Evolutionary conservation across 2,113 vertebrate genomes (phyloP).

Genomic region (Tringa solitaria): DNA sequence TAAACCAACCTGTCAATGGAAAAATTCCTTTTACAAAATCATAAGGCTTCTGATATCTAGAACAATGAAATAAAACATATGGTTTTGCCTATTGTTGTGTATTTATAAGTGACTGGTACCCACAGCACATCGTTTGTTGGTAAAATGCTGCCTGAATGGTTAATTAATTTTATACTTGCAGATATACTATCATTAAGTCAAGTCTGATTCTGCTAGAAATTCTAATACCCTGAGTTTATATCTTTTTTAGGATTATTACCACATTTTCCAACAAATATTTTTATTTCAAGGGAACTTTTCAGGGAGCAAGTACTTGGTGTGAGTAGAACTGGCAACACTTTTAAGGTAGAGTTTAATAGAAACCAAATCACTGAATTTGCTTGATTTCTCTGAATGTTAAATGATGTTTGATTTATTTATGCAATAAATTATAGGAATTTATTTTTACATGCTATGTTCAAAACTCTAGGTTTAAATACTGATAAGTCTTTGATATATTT

Average conservation of each 20-base stretch:
- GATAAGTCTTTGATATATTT: neutral
- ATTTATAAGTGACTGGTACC: neutral
- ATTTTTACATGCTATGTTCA: neutral
- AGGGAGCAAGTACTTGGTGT: neutral
- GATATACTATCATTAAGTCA: neutral
- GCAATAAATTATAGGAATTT: neutral
- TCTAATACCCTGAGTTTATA: neutral
- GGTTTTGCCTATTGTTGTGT: neutral
- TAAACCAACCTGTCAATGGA: neutral
- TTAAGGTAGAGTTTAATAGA: neutral
- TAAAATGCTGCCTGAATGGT: neutral
- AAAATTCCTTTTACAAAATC: neutral
- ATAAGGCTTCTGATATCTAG: neutral
- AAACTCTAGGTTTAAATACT: neutral
- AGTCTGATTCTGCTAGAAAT: neutral
- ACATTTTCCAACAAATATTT: neutral
- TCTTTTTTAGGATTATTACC: neutral
- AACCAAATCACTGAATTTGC: neutral
- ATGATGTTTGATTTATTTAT: neutral
- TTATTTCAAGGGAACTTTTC: neutral
- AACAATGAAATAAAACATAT: neutral
- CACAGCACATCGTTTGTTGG: neutral
- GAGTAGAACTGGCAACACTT: neutral
- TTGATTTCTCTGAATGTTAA: neutral
- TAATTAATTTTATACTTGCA: neutral